Evolutionary conservation across 2,113 vertebrate species (phyloP), one percentile per base, ranked within the genome.

Genomic region (Lontra canadensis): DNA sequence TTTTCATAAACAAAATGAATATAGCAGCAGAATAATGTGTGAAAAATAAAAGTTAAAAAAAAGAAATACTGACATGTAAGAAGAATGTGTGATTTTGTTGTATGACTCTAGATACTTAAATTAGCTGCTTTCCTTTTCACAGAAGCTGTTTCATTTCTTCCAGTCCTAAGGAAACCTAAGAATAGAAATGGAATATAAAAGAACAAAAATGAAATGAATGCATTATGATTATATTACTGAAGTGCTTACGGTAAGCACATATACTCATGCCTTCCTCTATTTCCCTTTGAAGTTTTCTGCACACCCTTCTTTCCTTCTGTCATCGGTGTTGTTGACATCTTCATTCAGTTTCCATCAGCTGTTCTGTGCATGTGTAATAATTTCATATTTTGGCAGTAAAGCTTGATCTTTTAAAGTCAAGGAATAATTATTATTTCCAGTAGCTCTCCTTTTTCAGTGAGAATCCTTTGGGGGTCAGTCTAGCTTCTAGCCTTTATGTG

Each of bases 41-140:
- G 39, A 47, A 34, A 49, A 67, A 86, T 31, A 82, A 93, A 69
- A 39, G 15, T 59, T 18, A 25, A 42, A 57, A 81, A 81, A 15
- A n/a, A 71, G 18, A 59, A 78, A 88, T 36, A 2, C 63, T 67
- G 21, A 76, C 7, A 49, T 39, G 25, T 2, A 90, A 17, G 15
- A 49, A 90, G 73, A 79, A 94, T 88, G 26, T n/a, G 36, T 63
- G 6, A 57, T 39, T 95, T 86, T 52, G 44, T 63, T 87, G 71
- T 47, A 76, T 81, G 17, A 84, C 29, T 82, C 0, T 6, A 85
- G 23, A 11, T 18, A 42, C 9, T 79, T 93, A 80, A 73, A 86
- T 82, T 42, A 87, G 65, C 52, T 88, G 81, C 29, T 81, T 73
- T 59, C 17, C 8, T 78, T 74, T 89, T 92, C 17, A 55, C 1